Base-by-base conservation (phyloP, 2,113 vertebrate species). In the Donacobius atricapilla region DNA sequence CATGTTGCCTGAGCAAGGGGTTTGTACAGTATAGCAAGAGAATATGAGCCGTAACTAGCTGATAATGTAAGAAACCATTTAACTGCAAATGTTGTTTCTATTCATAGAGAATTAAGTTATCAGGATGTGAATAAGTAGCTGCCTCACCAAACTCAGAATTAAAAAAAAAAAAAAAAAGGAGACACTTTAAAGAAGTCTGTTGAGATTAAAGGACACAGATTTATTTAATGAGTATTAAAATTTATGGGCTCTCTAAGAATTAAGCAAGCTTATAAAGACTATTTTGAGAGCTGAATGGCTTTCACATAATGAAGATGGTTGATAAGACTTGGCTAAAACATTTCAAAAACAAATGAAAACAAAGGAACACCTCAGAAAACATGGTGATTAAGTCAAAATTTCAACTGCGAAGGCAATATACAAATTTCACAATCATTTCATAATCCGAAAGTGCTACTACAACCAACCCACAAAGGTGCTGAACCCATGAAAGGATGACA, bases 401-500 rank as follows among this genome's bases (percentile, higher is more conserved):
- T 92, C 91, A 81, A 39, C 94, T 44, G 79, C 13, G 15, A 89
- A 92, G 47, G 68, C 75, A 81, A 94, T 83, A 92, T 51, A 95
- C 79, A 93, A 89, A 95, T 97, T 90, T 66, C 76, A 58, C 80
- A 63, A 94, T 88, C 44, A 93, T 93, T 94, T 90, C 54, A 54
- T 94, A 90, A 95, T 42, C 79, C 0, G 1, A 93, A 94, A 90
- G 87, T 27, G 89, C 91, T 58, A 58, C 93, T 47, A 77, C 80
- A 82, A 71, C 91, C 94, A 73, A 92, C 71, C 45, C 10, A 6
- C 88, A 86, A 93, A 97, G 92, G 96, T 93, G 93, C 89, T 51
- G 95, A 96, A 94, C 95, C 93, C 72, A 72, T 75, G 95, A 94
- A 92, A 93, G 89, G 91, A 90, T 95, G 95, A 95, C 95, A 97